Conservation (phyloP, 1,140 invertebrate species). For the Bombus ignitus region DNA sequence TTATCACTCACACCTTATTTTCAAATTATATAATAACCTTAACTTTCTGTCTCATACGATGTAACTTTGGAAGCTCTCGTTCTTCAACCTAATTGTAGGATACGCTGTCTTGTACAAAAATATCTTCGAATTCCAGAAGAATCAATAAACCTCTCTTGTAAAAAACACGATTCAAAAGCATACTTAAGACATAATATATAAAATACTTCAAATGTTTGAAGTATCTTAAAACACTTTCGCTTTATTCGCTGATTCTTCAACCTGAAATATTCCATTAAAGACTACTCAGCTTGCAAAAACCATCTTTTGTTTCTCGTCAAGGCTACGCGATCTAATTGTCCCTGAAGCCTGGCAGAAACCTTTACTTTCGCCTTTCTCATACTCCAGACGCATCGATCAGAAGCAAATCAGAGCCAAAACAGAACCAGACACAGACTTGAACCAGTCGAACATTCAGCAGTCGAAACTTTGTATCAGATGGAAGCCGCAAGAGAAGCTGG, state of each 20-base stretch:
- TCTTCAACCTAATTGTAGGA: no score
- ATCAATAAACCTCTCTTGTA: no score
- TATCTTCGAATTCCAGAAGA: background rate
- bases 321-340: background rate
- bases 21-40: background rate
- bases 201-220: no score
- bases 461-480: background rate
- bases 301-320: background rate
- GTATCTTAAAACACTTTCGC: no score
- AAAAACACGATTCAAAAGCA: background rate
- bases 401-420: no score
- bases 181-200: background rate
- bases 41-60: no score
- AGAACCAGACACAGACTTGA: background rate
- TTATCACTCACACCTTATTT: background rate
- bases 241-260: background rate
- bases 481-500: conserved; percentile 21
- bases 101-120: no score
- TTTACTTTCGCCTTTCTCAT: background rate
- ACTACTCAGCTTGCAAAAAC: background rate
- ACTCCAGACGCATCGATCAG: background rate
- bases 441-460: background rate
- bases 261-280: background rate
- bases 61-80: background rate
- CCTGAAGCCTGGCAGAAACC: background rate